Base-by-base conservation (phyloP, 2,888 invertebrate genomes). In the Nomada fucata region DNA sequence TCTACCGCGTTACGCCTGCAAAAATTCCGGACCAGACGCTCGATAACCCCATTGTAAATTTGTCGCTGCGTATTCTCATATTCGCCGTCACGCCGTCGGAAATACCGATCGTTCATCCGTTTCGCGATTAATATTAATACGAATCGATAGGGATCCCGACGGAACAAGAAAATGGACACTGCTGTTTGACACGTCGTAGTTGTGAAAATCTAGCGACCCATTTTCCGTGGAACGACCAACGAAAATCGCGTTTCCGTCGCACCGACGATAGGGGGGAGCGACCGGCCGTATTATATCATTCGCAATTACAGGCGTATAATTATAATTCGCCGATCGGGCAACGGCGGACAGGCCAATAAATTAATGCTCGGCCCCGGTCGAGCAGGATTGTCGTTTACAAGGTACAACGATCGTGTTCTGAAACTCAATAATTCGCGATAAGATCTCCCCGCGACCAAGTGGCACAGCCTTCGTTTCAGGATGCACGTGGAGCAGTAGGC, bases 11-110 rank as follows among this genome's bases (percentile, higher is more conserved):
- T 84, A 85, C 87, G 71, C 76, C 69, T 65, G 74, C 70, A 79
- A 75, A 75, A 85, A 87, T 82, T 79, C 73, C 76, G 63, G 61
- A 3, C 26, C 74, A 26, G 75, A 74, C 57, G 63, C 59, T 72
- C 69, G 83, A 86, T 86, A 83, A 78, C 67, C 77, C 59, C 70
- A 29, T 20, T 79, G 79, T 87, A 85, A 86, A 84, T 86, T 87
- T 82, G 84, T 76, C 78, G 69, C 69, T 71, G 13, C 68, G 5
- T 36, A 36, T 65, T 53, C 74, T 84, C 60, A 76, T 82, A 83
- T 76, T 67, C 71, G 50, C 57, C 61, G 47, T 15, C 55, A 42
- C 67, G 60, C 47, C 79, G 76, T 80, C 83, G 59, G 59, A 42
- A 29, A 42, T 42, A 29, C 42, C 65, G 72, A 71, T 76, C 85